Evolutionary conservation across 2,113 vertebrate species (phyloP).

Genomic region (Ornithorhynchus anatinus): DNA sequence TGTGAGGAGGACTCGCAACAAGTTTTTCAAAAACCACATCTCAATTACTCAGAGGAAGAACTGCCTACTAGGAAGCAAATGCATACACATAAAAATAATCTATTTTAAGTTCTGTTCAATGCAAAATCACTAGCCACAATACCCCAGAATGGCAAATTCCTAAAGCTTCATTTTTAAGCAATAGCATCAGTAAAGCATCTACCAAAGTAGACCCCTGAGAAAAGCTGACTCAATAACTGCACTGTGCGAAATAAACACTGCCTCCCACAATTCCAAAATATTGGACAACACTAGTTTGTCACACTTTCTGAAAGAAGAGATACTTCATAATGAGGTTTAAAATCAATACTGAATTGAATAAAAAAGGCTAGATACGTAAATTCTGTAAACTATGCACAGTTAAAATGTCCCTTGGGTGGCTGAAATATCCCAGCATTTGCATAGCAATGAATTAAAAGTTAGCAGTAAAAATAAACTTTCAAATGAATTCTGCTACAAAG

Average conservation of each 20-base stretch:
- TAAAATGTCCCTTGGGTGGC: too few relatives aligned
- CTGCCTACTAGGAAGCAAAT: background rate
- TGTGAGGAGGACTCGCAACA: too few relatives aligned
- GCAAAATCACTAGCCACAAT: background rate
- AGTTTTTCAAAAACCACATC: background rate
- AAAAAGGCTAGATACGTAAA: too few relatives aligned
- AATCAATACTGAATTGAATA: too few relatives aligned
- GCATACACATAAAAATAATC: too few relatives aligned
- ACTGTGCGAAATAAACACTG: constrained; percentile 6
- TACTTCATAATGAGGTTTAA: too few relatives aligned
- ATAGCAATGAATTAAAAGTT: too few relatives aligned
- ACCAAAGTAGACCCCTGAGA: constrained; percentile 34
- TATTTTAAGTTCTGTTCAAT: background rate
- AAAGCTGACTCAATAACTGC: constrained; percentile 7
- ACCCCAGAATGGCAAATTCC: constrained; percentile 10
- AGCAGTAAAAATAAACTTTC: too few relatives aligned
- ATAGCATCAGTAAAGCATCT: constrained; percentile 43
- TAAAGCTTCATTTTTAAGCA: constrained; percentile 9
- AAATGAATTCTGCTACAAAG: too few relatives aligned
- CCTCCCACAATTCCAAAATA: background rate
- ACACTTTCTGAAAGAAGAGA: background rate
- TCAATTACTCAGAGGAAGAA: background rate
- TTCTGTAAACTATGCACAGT: too few relatives aligned
- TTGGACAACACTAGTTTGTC: background rate
- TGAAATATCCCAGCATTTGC: too few relatives aligned